phyloP scores from a whole-genome alignment of 1,140 invertebrate species.

The Berghia stephanieae region DNA sequence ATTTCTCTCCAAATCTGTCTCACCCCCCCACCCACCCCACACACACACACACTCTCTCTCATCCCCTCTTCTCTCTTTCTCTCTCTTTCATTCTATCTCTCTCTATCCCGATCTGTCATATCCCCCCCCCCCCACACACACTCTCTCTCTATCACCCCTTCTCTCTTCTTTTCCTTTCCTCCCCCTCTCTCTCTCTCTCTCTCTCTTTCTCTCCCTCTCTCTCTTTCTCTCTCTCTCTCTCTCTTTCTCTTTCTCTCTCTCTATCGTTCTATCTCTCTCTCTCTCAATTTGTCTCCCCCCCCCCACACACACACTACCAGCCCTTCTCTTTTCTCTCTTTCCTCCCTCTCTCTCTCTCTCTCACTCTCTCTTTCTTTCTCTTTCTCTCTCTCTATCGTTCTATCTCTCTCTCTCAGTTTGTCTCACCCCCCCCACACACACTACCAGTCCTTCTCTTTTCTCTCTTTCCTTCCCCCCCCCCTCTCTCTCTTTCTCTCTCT shows the following conservation, averaged over 20 bases:
- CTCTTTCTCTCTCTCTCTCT: conserved; percentile 14
- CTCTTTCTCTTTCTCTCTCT: conserved; percentile 12
- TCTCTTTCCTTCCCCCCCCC: neutral
- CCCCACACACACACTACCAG: neutral
- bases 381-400: neutral
- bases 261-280: conserved; percentile 9
- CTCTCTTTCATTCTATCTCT: no score
- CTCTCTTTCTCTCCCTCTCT: conserved; percentile 4
- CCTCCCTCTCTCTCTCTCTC: neutral
- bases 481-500: neutral
- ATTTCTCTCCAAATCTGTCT: no score
- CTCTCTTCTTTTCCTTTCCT: no score
- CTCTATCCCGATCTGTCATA: no score
- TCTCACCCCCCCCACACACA: neutral
- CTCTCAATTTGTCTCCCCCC: neutral
- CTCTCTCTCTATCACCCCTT: no score
- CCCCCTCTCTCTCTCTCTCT: neutral
- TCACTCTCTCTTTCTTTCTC: neutral
- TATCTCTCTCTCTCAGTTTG: no score
- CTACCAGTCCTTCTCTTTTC: neutral
- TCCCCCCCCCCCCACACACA: no score
- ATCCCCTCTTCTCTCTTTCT: no score
- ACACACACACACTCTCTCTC: no score
- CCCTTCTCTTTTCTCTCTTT: neutral
- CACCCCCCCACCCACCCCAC: no score